A percentile compares a stretch with the other conserved stretches of the same genome.
Evolutionary conservation across 2,888 invertebrate genomes (phyloP).

Genomic region (Tachina fera): DNA sequence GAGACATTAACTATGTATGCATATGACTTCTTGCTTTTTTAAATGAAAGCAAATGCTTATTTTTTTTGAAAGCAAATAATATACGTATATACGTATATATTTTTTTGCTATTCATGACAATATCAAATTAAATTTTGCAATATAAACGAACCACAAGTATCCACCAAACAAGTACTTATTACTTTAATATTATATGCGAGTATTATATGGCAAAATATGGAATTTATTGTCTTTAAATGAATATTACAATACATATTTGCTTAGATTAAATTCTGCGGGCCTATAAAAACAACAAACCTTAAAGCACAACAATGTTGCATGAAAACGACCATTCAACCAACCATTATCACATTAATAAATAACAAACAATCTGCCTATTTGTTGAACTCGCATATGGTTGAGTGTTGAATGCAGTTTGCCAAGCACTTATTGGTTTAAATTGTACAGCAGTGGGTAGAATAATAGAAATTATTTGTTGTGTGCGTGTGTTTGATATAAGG

Average conservation of each 20-base stretch:
- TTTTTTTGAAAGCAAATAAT: conserved; percentile 44
- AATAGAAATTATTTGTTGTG: neutral
- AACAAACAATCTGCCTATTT: conserved; percentile 64
- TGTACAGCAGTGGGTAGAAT: conserved; percentile 7
- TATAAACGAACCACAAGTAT: conserved; percentile 49
- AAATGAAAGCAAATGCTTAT: conserved; percentile 54
- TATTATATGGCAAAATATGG: conserved; percentile 35
- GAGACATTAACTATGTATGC: conserved; percentile 22
- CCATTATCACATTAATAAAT: conserved; percentile 65
- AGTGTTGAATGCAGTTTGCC: conserved; percentile 45
- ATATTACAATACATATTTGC: conserved; percentile 51
- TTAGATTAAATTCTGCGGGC: conserved; percentile 67
- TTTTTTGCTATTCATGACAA: conserved; percentile 26
- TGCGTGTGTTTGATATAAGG: too few relatives aligned
- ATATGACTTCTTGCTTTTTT: conserved; percentile 16
- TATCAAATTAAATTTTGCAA: conserved; percentile 52
- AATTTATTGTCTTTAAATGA: conserved; percentile 58
- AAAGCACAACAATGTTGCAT: conserved; percentile 37
- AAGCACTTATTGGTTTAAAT: conserved; percentile 48
- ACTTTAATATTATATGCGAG: neutral
- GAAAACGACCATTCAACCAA: conserved; percentile 38
- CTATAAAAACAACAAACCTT: conserved; percentile 14
- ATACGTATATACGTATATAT: conserved; percentile 23
- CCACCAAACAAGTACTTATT: conserved; percentile 25
- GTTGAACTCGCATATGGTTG: conserved; percentile 31